Conservation (phyloP, 2,888 invertebrate species). For the Nephrotoma appendiculata region DNA sequence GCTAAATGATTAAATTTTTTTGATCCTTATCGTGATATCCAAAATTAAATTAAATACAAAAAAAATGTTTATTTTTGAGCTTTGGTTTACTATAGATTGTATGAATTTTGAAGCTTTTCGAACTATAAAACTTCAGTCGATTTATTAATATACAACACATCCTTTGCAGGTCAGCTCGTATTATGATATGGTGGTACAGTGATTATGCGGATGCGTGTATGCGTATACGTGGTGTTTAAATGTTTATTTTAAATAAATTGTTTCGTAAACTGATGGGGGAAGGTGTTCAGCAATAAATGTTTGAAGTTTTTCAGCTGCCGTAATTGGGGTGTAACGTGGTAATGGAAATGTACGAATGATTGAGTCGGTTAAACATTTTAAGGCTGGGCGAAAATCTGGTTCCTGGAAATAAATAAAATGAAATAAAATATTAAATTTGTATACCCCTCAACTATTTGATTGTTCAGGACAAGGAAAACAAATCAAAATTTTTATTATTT, state of each 20-base stretch:
- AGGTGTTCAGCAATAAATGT: constrained; percentile 67
- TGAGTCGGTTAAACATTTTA: constrained; percentile 61
- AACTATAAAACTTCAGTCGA: neutral
- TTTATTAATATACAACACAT: neutral
- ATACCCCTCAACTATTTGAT: too few relatives aligned
- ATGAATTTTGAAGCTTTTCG: neutral
- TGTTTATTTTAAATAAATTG: constrained; percentile 39
- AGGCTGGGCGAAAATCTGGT: constrained; percentile 59
- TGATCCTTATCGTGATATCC: neutral
- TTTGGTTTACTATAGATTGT: neutral
- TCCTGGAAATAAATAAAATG: constrained; percentile 36
- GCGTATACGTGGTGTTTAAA: neutral
- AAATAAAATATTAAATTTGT: neutral
- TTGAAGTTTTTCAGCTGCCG: constrained; percentile 62
- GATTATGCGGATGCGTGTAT: neutral
- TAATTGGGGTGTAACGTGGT: constrained; percentile 70
- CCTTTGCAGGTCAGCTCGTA: neutral
- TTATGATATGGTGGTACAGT: neutral
- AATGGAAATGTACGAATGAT: constrained; percentile 71
- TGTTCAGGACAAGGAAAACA: too few relatives aligned
- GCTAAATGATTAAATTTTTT: neutral
- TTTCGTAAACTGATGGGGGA: constrained; percentile 66
- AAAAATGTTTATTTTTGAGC: neutral
- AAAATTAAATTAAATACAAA: neutral
- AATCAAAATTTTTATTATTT: too few relatives aligned